Evolutionary conservation across 2,888 invertebrate genomes (phyloP), one percentile per base, ranked within the genome.

Genomic region (Volucella inflata): DNA sequence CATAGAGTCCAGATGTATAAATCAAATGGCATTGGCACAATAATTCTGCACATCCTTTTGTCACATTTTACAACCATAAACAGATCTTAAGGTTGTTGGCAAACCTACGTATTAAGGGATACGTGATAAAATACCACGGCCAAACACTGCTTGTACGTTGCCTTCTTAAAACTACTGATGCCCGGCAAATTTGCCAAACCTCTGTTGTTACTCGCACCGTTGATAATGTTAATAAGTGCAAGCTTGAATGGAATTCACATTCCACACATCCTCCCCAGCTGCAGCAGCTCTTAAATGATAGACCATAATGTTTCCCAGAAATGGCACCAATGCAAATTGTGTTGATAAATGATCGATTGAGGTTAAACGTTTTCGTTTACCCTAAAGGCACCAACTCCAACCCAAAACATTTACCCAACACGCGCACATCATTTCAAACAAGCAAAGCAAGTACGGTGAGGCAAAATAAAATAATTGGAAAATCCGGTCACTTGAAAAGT

Each of bases 291-390:
- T 77, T 72, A 80, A 78, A 76, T 80, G 87, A 80, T 68, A 75
- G 64, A 78, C 85, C 78, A 76, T 84, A 50, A 67, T 72, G 79
- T 72, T 74, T 76, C 74, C 72, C 72, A 46, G 53, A 75, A 77
- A 62, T 44, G 76, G 53, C 60, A 76, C 57, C 55, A 68, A 53
- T 81, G 81, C 87, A 84, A 87, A 87, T 87, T 87, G 87, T 79
- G 74, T 74, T 81, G 84, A 87, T 87, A 87, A 87, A 82, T 82
- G 87, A 87, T 87, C 87, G 84, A 87, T 87, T 87, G 87, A 79
- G 87, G 87, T 87, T 87, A 87, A 87, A 82, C 84, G 76, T 75
- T 84, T 70, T 44, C 65, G 62, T 50, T 67, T 46, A 14, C 12
- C n/a, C 36, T n/a, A 11, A n/a, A 46, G 2, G 30, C 16, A 9